Evolutionary conservation across 2,113 vertebrate species (phyloP).

Genomic region (Anseranas semipalmata): DNA sequence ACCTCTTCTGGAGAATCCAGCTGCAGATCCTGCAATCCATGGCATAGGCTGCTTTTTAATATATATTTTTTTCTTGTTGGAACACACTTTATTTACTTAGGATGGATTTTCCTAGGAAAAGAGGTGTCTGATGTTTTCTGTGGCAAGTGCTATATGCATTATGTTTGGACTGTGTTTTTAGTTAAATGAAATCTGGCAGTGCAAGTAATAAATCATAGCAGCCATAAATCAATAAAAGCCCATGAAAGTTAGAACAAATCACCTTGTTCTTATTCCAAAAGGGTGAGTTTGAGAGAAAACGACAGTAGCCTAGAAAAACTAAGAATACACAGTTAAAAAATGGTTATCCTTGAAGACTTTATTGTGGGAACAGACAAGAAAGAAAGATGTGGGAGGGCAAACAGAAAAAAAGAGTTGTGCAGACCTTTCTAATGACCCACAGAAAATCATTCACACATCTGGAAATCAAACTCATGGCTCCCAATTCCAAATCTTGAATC

Average conservation of each 20-base stretch:
- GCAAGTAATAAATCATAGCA: slow-evolving; percentile 43
- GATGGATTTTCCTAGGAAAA: slow-evolving; percentile 11
- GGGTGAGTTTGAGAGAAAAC: background rate
- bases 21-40: background rate
- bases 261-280: slow-evolving; percentile 31
- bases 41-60: background rate
- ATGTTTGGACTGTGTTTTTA: background rate
- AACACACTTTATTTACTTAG: background rate
- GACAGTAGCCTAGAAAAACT: background rate
- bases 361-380: background rate
- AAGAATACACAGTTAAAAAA: background rate
- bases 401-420: background rate
- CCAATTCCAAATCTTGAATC: background rate
- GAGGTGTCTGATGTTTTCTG: background rate
- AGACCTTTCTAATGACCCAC: background rate
- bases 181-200: slow-evolving; percentile 25
- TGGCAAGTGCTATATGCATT: background rate
- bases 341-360: background rate
- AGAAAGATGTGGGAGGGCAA: background rate
- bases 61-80: background rate
- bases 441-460: background rate
- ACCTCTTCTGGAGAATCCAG: background rate
- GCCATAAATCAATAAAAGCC: slow-evolving; percentile 16
- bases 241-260: background rate
- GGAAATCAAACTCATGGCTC: background rate